Percentiles rank a stretch among this genome's conserved stretches.
These are phyloP conservation scores for Cantharis rufa DNA, from an alignment of 2,888 invertebrate species.

Conservation along the genomic window DNA sequence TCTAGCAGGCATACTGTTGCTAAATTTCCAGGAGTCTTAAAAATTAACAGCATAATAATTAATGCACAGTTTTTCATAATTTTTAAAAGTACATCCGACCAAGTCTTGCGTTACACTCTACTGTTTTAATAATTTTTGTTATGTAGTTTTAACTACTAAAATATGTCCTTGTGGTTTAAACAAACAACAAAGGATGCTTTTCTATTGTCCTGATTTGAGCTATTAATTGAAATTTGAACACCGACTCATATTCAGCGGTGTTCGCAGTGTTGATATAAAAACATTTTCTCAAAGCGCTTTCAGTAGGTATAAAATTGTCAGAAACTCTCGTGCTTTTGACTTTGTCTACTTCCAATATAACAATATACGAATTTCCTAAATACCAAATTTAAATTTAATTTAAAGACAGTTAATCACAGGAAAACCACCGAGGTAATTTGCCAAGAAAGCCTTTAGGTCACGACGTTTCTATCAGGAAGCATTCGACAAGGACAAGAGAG, in stretches of 20 bases:
- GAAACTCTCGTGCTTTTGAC: not conserved
- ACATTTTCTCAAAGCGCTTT: not conserved
- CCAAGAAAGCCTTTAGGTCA: too few species aligned
- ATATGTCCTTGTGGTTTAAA: not conserved
- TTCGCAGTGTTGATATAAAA: not conserved
- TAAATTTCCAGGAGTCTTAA: not conserved
- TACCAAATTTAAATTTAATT: too few species aligned
- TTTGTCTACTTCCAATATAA: too few species aligned
- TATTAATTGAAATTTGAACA: not conserved
- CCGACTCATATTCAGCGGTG: not conserved
- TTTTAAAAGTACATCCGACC: not conserved
- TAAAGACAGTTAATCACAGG: too few species aligned
- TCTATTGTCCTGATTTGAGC: not conserved
- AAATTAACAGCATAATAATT: not conserved
- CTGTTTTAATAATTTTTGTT: not conserved
- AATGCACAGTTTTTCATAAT: not conserved
- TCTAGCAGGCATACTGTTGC: not conserved
- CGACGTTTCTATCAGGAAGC: too few species aligned
- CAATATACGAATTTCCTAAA: too few species aligned
- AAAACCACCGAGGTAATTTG: too few species aligned
- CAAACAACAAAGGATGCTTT: not conserved
- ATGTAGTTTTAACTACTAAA: not conserved
- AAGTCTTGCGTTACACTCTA: not conserved
- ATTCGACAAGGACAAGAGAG: too few species aligned
- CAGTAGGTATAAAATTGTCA: not conserved